Conservation (phyloP, 2,888 invertebrate species). For the Lymantria monacha region DNA sequence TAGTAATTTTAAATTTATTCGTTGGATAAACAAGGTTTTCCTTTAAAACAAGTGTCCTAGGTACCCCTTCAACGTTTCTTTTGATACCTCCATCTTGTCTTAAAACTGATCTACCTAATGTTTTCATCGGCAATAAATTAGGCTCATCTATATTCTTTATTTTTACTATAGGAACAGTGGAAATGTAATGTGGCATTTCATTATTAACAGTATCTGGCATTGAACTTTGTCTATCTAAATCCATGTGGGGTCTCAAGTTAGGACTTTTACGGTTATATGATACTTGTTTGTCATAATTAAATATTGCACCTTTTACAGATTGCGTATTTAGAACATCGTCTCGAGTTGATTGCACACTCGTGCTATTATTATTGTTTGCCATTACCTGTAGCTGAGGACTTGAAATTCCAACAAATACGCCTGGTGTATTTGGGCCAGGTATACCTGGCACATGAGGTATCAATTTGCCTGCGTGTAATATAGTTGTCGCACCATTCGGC, state of each 20-base stretch:
- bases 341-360: constrained; percentile 35
- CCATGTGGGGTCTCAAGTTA: constrained; percentile 43
- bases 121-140: constrained; percentile 30
- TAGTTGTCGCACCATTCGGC: constrained; percentile 84
- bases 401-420: constrained; percentile 57
- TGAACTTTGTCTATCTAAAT: constrained; percentile 49
- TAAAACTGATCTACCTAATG: constrained; percentile 38
- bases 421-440: constrained; percentile 88
- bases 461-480: constrained; percentile 87
- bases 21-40: constrained; percentile 51
- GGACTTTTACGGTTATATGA: constrained; percentile 52
- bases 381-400: constrained; percentile 43
- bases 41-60: constrained; percentile 60
- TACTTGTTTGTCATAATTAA: constrained; percentile 54
- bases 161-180: constrained; percentile 63
- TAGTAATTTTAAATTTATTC: constrained; percentile 48
- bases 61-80: constrained; percentile 59
- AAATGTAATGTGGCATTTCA: constrained; percentile 47
- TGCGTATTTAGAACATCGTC: constrained; percentile 46
- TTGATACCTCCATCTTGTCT: constrained; percentile 59
- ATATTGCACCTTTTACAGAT: constrained; percentile 37
- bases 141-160: constrained; percentile 67
- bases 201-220: constrained; percentile 43
- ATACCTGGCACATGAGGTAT: constrained; percentile 94
- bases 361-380: constrained; percentile 46